Conservation (phyloP, 2,888 invertebrate species). For the Adela reaumurella region DNA sequence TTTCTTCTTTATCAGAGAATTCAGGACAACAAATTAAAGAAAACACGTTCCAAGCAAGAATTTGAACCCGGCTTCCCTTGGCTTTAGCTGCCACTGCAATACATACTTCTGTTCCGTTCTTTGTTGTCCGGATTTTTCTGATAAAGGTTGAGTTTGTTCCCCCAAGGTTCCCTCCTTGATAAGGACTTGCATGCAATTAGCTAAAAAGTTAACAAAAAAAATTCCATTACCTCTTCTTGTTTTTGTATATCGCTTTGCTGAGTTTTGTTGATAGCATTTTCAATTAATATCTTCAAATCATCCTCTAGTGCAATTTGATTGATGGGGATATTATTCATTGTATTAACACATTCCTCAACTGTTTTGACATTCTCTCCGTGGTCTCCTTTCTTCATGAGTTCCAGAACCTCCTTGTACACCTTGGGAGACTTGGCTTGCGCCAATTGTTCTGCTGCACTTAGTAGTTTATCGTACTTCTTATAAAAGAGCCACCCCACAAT, state of each 20-base stretch:
- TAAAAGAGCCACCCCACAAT: constrained; percentile 65
- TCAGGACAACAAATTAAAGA: no score
- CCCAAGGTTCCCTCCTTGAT: no score
- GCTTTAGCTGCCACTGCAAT: no score
- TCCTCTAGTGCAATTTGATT: constrained; percentile 32
- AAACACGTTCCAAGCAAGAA: no score
- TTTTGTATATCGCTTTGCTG: constrained; percentile 56
- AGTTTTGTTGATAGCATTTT: constrained; percentile 50
- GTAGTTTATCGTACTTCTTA: constrained; percentile 60
- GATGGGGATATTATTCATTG: constrained; percentile 19
- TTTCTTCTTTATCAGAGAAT: no score
- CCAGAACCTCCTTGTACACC: constrained; percentile 28
- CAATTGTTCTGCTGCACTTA: constrained; percentile 21
- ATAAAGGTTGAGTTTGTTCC: no score
- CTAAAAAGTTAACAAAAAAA: no score
- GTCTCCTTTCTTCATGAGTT: constrained; percentile 21
- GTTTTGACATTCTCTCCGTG: constrained; percentile 13
- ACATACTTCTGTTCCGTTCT: no score
- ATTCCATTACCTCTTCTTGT: constrained; percentile 57
- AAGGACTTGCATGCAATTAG: no score
- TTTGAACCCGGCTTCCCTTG: no score
- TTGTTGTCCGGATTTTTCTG: no score
- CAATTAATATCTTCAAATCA: constrained; percentile 45
- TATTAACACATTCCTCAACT: constrained; percentile 22
- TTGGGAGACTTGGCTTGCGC: constrained; percentile 22